Evolutionary conservation across 2,888 invertebrate species (phyloP).

Genomic region (Rotaria socialis): DNA sequence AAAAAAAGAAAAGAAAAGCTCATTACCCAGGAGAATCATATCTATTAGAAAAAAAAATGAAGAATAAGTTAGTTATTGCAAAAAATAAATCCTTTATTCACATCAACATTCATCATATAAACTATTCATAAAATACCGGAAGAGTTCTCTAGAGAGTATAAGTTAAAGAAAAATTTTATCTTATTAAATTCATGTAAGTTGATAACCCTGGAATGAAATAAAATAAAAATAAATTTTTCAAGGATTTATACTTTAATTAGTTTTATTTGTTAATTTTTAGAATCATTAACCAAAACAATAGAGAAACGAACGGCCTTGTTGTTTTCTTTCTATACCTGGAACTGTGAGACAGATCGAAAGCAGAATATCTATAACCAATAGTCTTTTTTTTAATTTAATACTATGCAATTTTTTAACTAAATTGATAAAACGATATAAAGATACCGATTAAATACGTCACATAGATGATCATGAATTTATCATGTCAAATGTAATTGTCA

Average conservation of each 20-base stretch:
- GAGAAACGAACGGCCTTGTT: not conserved
- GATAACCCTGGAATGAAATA: not conserved
- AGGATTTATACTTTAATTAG: not conserved
- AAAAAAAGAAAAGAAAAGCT: not conserved
- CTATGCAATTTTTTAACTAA: too few species aligned
- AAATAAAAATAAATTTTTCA: not conserved
- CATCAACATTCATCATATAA: not conserved
- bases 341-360: not conserved
- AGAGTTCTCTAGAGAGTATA: not conserved
- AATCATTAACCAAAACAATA: not conserved
- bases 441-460: not conserved
- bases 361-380: not conserved
- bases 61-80: too few species aligned
- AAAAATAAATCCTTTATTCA: not conserved
- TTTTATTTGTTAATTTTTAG: not conserved
- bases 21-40: not conserved
- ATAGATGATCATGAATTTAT: not conserved
- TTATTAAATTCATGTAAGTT: not conserved
- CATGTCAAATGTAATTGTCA: too few species aligned
- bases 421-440: too few species aligned
- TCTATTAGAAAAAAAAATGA: not conserved
- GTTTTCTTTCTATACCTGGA: not conserved
- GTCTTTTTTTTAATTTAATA: too few species aligned
- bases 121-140: not conserved
- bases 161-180: not conserved